A percentile compares a stretch with the other conserved stretches of the same genome.
These are phyloP conservation scores for Danaus melanippus DNA, from an alignment of 1,140 invertebrate genomes.

Conservation along the genomic window DNA sequence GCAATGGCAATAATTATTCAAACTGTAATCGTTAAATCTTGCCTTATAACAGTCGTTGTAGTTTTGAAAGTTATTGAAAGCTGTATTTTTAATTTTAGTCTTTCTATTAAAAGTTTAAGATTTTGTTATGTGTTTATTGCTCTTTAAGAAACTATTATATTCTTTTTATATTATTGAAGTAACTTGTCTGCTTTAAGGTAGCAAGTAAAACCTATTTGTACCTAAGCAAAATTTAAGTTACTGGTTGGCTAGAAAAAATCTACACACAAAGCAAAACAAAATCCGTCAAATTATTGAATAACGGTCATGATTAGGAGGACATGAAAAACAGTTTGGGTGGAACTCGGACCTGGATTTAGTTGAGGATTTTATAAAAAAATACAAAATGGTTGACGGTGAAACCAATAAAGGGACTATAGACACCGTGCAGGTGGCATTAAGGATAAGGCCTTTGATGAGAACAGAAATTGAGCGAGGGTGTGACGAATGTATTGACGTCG, in stretches of 20 bases:
- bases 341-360: slow-evolving; percentile 1
- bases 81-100: no score
- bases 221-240: neutral
- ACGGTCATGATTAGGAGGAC: slow-evolving; percentile 17
- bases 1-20: slow-evolving; percentile 1
- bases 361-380: slow-evolving; percentile 8
- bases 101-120: no score
- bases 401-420: slow-evolving; percentile 51
- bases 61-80: slow-evolving; percentile 1
- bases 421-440: slow-evolving; percentile 81
- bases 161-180: no score
- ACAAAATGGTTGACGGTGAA: slow-evolving; percentile 47
- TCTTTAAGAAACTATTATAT: no score
- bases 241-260: slow-evolving; percentile 5
- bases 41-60: slow-evolving; percentile 5
- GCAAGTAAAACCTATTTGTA: no score
- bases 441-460: slow-evolving; percentile 84
- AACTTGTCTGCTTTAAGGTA: no score
- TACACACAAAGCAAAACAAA: slow-evolving; percentile 8
- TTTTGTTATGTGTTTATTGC: no score
- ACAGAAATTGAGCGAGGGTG: slow-evolving; percentile 81
- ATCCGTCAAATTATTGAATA: slow-evolving; percentile 19
- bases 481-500: slow-evolving; percentile 76
- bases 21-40: neutral
- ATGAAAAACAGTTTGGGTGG: slow-evolving; percentile 8